Evolutionary conservation across 2,888 invertebrate species (phyloP).

Genomic region (Homarus gammarus): DNA sequence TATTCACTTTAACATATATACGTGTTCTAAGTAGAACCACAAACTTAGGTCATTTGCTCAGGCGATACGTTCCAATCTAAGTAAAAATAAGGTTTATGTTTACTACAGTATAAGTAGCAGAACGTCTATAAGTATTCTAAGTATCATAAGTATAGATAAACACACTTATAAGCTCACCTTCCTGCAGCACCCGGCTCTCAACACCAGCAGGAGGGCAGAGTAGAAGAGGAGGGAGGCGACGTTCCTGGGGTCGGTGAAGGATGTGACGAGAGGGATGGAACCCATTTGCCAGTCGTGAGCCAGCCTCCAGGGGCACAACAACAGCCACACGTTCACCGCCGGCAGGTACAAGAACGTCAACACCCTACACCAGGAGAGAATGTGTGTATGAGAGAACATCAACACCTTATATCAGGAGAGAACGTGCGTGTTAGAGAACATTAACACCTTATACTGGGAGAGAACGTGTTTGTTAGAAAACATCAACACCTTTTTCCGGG

Average conservation of each 20-base stretch:
- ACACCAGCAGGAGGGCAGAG: background rate
- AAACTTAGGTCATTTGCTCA: no score
- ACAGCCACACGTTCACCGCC: constrained; percentile 78
- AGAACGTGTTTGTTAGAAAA: background rate
- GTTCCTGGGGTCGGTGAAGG: constrained; percentile 78
- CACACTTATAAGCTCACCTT: constrained; percentile 18
- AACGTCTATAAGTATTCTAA: constrained; percentile 15
- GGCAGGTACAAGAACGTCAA: constrained; percentile 79
- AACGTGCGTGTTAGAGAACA: no score
- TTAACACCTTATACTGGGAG: no score
- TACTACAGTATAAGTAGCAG: background rate
- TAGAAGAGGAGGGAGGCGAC: constrained; percentile 76
- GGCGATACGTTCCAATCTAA: background rate
- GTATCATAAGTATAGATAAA: constrained; percentile 1
- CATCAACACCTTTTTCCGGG: no score
- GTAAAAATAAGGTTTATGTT: background rate
- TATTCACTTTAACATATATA: background rate
- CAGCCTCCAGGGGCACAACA: constrained; percentile 78
- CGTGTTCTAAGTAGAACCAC: no score
- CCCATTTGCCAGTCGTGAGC: constrained; percentile 80
- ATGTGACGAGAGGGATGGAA: constrained; percentile 79
- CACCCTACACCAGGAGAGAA: constrained; percentile 77
- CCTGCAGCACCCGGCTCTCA: constrained; percentile 6
- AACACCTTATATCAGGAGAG: no score
- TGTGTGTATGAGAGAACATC: background rate